phyloP scores from a whole-genome alignment of 2,113 vertebrate species.

The Aptenodytes forsteri region DNA sequence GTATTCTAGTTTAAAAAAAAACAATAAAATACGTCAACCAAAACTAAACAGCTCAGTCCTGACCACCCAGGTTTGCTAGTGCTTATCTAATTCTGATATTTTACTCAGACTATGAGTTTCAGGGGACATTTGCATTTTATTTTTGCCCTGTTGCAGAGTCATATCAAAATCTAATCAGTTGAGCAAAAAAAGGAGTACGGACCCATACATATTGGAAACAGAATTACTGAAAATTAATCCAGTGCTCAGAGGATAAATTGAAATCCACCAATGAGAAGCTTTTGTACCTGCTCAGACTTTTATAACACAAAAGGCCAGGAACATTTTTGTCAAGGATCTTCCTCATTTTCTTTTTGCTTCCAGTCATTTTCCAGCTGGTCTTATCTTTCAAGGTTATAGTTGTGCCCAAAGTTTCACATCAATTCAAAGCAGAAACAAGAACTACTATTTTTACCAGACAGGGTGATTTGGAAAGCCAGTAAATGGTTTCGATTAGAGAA shows the following conservation, averaged over 20 bases:
- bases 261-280: background rate
- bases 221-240: background rate
- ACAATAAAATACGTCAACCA: accelerated
- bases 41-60: background rate
- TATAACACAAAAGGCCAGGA: background rate
- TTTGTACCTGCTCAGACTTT: background rate
- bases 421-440: background rate
- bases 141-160: background rate
- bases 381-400: background rate
- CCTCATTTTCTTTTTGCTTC: background rate
- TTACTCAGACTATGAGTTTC: background rate
- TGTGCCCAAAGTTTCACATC: background rate
- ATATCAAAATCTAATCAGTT: background rate
- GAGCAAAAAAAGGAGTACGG: background rate
- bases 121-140: background rate
- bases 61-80: background rate
- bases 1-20: background rate
- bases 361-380: background rate
- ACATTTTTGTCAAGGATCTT: background rate
- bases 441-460: background rate
- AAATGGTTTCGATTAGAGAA: background rate
- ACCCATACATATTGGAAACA: background rate
- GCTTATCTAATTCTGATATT: background rate
- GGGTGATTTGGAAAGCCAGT: background rate
- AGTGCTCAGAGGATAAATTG: background rate